phyloP scores from a whole-genome alignment of 92 coral and sea anemone genomes.

The Parazoanthus atlanticus region DNA sequence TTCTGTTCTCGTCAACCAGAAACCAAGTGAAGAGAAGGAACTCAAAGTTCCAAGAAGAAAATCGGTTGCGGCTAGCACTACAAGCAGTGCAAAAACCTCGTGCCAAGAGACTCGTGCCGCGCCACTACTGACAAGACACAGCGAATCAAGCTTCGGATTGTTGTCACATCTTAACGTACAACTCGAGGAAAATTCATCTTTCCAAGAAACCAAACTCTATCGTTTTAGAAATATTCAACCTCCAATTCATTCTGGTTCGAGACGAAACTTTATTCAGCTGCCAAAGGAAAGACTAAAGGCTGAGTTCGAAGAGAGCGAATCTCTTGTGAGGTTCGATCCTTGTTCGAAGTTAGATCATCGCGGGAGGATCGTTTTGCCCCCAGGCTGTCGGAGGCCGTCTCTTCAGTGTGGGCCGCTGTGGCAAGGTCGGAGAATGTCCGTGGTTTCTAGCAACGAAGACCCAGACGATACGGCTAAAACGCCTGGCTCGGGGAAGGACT shows the following conservation, averaged over 20 bases:
- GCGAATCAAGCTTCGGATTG: neutral
- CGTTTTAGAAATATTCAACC: slow-evolving; percentile 66
- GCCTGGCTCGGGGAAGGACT: neutral
- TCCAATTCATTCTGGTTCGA: slow-evolving; percentile 65
- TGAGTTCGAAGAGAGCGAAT: slow-evolving; percentile 28
- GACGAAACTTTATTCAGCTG: slow-evolving; percentile 63
- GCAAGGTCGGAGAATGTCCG: neutral
- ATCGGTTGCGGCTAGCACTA: neutral
- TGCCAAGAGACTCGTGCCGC: neutral
- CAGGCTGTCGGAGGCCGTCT: neutral
- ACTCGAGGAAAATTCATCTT: neutral
- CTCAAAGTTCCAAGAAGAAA: neutral
- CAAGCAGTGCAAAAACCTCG: neutral
- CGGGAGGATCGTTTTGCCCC: slow-evolving; percentile 7
- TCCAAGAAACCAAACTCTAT: neutral
- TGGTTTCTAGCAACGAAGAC: neutral
- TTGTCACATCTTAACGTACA: neutral
- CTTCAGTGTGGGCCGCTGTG: neutral
- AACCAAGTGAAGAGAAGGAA: neutral
- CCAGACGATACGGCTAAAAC: neutral
- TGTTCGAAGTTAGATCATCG: neutral
- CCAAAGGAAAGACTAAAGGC: slow-evolving; percentile 50
- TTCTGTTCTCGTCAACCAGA: slow-evolving; percentile 1
- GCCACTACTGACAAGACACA: neutral
- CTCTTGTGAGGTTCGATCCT: neutral